Percentiles rank a stretch among this genome's conserved stretches.
Evolutionary conservation across 92 coral and sea anemone genomes (phyloP).

Genomic region (Siderastrea siderea): DNA sequence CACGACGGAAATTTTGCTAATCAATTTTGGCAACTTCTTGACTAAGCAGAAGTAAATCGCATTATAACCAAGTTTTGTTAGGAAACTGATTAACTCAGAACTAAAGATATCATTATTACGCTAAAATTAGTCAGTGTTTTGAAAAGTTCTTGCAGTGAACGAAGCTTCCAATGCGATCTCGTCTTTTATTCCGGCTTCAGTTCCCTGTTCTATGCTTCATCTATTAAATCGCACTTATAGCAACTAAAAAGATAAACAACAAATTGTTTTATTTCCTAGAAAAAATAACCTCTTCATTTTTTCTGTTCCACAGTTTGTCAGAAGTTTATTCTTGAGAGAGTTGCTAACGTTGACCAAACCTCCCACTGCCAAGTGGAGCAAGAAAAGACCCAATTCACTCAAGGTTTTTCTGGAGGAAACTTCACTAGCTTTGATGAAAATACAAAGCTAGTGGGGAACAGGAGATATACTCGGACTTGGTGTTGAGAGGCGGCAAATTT

Average conservation of each 20-base stretch:
- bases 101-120: too few species aligned
- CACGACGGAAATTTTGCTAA: too few species aligned
- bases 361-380: slow-evolving; percentile 7
- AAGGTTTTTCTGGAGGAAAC: not conserved
- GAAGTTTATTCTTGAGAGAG: slow-evolving; percentile 62
- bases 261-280: not conserved
- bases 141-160: too few species aligned
- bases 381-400: not conserved
- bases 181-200: too few species aligned
- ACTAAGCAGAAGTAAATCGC: too few species aligned
- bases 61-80: too few species aligned
- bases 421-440: slow-evolving; percentile 4
- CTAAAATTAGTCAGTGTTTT: too few species aligned
- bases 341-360: not conserved
- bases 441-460: slow-evolving; percentile 19
- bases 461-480: slow-evolving; percentile 22
- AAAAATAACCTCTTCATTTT: not conserved
- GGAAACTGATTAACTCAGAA: too few species aligned
- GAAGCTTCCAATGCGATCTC: too few species aligned
- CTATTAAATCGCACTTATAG: too few species aligned
- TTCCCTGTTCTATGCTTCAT: too few species aligned
- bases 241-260: not conserved
- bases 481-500: not conserved
- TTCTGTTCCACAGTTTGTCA: slow-evolving; percentile 49
- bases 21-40: too few species aligned